Evolutionary conservation across 2,797 vertebrate genomes (phyloP).

Genomic region (Graptemys geographica): DNA sequence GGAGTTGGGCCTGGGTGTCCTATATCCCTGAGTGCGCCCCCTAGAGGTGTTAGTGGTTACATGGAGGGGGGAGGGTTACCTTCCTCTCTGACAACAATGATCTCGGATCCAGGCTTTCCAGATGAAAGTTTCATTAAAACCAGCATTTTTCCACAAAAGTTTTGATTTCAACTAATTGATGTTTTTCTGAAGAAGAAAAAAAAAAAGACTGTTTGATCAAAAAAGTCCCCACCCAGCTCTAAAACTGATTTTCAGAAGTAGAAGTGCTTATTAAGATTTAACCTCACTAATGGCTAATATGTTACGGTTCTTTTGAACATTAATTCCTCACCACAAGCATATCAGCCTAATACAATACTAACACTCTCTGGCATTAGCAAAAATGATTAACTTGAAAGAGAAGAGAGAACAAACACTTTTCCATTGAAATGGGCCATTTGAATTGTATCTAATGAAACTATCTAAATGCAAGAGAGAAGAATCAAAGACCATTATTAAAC

Average conservation of each 20-base stretch:
- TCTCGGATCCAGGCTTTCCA: too few relatives aligned
- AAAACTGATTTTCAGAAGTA: neutral
- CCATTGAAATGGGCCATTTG: too few relatives aligned
- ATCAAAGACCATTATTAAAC: neutral
- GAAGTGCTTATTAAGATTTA: neutral
- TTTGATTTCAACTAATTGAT: neutral
- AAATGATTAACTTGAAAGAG: neutral
- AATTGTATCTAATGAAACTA: neutral
- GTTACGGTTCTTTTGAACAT: neutral
- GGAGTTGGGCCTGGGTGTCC: neutral
- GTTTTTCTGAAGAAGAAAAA: neutral
- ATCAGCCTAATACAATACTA: neutral
- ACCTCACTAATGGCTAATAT: neutral
- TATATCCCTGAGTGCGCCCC: neutral
- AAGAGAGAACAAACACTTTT: neutral
- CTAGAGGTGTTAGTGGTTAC: neutral
- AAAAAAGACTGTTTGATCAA: neutral
- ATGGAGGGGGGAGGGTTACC: rapidly evolving
- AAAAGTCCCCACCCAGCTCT: neutral
- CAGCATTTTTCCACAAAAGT: neutral
- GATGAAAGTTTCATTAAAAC: neutral
- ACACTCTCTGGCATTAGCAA: neutral
- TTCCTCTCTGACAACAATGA: neutral
- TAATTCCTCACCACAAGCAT: neutral
- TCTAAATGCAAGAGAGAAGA: neutral